Base-by-base conservation (phyloP, 2,888 invertebrate species). In the Allygus modestus region DNA sequence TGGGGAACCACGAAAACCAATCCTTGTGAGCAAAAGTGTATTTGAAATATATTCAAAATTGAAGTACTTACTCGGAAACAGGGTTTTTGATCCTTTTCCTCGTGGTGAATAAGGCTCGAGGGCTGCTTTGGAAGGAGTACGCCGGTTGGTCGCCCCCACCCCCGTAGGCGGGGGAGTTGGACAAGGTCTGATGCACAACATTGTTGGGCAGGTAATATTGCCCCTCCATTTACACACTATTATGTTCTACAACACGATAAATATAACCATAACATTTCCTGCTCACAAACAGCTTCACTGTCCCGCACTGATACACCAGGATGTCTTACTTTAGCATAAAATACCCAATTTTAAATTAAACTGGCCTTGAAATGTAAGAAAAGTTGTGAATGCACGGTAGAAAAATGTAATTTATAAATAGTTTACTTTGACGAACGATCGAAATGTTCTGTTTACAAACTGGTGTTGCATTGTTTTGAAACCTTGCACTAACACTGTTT, bases 71-170 rank as follows among this genome's bases (percentile, higher is more conserved):
- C 83, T 54, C 58, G 17, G 51, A n/a, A 20, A 54, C 54, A 2
- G 83, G 83, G 61, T 83, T 43, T 0, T 73, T 41, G 84, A 81
- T 84, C 86, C 86, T 84, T 51, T 41, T 43, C 54, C 61, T 85
- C 17, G 71, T 83, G 15, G 83, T 83, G 41, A 79, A 83, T 15
- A 82, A 28, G 1, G 90, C 88, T 12, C 88, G 88, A 0, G 90
- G 90, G 88, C 88, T 90, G 84, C 88, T 89, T n/a, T 89, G 88
- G 73, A 89, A 89, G 9, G 89, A 88, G 84, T 89, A 90, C 1
- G 88, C 88, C 4, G 89, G 88, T 81, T 86, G 75, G 43, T 83
- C 83, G 17, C 83, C 83, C 11, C 75, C 71, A 2, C 83, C 83
- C 4, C 75, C 61, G 41, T 46, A 82, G 20, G 83, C 73, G 0